Conservation (phyloP, 2,888 invertebrate species). For the Parnassius apollo region DNA sequence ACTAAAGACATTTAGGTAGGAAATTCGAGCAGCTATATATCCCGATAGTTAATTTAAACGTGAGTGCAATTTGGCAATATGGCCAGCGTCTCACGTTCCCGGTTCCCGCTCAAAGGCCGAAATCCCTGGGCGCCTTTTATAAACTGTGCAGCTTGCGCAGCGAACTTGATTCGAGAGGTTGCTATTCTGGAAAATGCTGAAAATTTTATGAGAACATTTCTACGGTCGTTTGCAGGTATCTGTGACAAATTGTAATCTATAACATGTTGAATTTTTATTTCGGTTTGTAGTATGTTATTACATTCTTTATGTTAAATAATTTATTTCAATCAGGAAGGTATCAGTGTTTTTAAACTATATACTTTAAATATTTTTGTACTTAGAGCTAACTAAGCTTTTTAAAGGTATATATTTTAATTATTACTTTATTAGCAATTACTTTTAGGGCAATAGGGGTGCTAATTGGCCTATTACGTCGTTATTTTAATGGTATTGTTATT, state of each 20-base stretch:
- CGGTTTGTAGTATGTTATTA: too few relatives aligned
- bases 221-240: conserved; percentile 7
- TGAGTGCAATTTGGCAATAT: conserved; percentile 22
- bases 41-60: conserved; percentile 17
- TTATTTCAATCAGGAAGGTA: too few relatives aligned
- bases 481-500: too few relatives aligned
- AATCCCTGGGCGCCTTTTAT: conserved; percentile 25
- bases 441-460: too few relatives aligned
- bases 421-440: too few relatives aligned
- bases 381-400: too few relatives aligned
- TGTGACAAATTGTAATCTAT: not conserved
- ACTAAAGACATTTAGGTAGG: conserved; percentile 14
- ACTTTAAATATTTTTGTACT: too few relatives aligned
- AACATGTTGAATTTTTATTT: not conserved
- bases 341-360: too few relatives aligned
- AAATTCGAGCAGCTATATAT: conserved; percentile 12
- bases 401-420: too few relatives aligned
- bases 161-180: conserved; percentile 10
- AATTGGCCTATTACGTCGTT: too few relatives aligned
- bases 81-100: conserved; percentile 15
- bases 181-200: conserved; percentile 15
- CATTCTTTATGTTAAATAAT: too few relatives aligned
- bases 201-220: conserved; percentile 53
- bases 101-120: conserved; percentile 22
- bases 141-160: conserved; percentile 22